Conservation (phyloP, 2,113 vertebrate genomes). For the Heterochromis multidens region DNA sequence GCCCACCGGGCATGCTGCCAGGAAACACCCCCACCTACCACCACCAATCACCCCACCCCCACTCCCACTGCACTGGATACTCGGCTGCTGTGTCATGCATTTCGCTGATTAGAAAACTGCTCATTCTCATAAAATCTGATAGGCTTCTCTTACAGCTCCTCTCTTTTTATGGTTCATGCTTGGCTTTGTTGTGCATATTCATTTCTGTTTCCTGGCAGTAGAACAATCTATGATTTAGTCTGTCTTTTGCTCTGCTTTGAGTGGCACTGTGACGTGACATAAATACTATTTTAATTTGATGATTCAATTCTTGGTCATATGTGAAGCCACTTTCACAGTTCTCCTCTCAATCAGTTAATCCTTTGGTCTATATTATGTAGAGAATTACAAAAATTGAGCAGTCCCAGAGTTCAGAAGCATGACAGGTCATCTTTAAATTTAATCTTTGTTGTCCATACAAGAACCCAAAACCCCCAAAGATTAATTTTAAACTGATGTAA, state of each 20-base stretch:
- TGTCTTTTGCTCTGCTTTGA: neutral
- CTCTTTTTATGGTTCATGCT: neutral
- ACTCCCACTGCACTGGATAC: constrained; percentile 35
- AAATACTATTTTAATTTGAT: neutral
- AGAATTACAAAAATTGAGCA: neutral
- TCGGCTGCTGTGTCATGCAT: constrained; percentile 61
- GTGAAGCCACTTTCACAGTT: neutral
- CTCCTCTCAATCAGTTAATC: neutral
- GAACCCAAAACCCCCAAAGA: neutral
- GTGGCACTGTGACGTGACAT: neutral
- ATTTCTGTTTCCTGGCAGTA: neutral
- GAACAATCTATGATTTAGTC: neutral
- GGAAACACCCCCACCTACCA: constrained; percentile 18
- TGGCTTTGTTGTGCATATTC: neutral
- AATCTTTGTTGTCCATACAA: neutral
- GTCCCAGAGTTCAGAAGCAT: neutral
- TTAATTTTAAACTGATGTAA: neutral
- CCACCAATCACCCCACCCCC: neutral
- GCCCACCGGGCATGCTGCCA: constrained; percentile 55
- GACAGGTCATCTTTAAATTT: neutral
- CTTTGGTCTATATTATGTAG: neutral
- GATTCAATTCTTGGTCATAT: neutral
- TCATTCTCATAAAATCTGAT: constrained; percentile 51
- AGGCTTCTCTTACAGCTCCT: constrained; percentile 1
- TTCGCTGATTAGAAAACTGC: constrained; percentile 70